A percentile compares a stretch with the other conserved stretches of the same genome.
Conservation (phyloP, 2,113 vertebrate genomes). For the Ancistrus triradiatus region DNA sequence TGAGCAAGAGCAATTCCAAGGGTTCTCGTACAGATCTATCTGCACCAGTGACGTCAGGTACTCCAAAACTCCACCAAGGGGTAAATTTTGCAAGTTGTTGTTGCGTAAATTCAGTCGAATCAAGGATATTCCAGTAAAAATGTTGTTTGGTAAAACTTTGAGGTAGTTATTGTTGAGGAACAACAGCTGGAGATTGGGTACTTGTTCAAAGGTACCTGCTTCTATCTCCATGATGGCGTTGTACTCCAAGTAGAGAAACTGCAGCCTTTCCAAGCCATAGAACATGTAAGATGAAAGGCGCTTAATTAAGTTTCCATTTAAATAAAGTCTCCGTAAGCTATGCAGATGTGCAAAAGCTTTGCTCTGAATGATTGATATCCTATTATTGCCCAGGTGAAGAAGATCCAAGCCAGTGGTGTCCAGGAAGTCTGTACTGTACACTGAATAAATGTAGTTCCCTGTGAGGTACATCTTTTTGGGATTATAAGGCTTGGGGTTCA, state of each 20-base stretch:
- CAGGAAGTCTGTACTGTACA: constrained; percentile 84
- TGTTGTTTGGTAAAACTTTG: constrained; percentile 79
- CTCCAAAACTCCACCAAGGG: constrained; percentile 83
- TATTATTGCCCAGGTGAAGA: constrained; percentile 94
- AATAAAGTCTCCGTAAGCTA: constrained; percentile 86
- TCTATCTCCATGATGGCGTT: constrained; percentile 89
- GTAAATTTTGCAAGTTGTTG: constrained; percentile 87
- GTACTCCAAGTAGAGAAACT: constrained; percentile 96
- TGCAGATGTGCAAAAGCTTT: constrained; percentile 85
- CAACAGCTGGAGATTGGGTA: constrained; percentile 91
- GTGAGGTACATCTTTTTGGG: constrained; percentile 98
- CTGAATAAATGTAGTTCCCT: constrained; percentile 85
- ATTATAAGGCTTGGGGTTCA: constrained; percentile 95
- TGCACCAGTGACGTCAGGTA: constrained; percentile 88
- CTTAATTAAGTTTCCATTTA: constrained; percentile 93
- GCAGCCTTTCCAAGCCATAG: constrained; percentile 85
- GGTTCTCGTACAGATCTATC: constrained; percentile 95
- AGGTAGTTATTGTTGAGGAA: constrained; percentile 97
- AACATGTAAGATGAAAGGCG: constrained; percentile 81
- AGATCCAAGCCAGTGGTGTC: constrained; percentile 90
- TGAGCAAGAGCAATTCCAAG: constrained; percentile 93
- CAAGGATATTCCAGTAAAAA: constrained; percentile 84
- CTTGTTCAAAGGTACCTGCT: constrained; percentile 78
- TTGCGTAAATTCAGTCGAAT: constrained; percentile 86
- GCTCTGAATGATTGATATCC: constrained; percentile 84